Conservation (phyloP, 2,888 invertebrate species). For the Epiblema foenella region DNA sequence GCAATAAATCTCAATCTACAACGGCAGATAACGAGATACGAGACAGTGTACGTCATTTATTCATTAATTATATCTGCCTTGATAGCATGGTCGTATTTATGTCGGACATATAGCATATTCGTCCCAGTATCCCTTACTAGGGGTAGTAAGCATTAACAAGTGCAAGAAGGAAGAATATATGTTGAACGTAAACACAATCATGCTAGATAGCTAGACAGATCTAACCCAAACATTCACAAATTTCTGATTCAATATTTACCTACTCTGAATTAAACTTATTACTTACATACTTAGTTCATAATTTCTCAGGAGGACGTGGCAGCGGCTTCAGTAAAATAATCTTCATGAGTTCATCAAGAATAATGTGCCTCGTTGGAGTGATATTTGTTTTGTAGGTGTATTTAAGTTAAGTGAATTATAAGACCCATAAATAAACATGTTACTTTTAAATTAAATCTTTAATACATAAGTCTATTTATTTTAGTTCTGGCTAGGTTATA, state of each 20-base stretch:
- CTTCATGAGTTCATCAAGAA: not conserved
- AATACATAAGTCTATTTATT: not conserved
- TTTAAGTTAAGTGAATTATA: not conserved
- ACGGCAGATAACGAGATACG: not conserved
- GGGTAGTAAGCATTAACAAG: no score
- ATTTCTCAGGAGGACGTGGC: conserved; percentile 9
- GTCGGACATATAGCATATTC: not conserved
- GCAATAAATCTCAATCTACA: not conserved
- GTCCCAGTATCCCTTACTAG: no score
- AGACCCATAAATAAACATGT: not conserved
- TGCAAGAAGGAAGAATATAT: no score
- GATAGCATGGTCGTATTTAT: not conserved
- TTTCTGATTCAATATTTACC: no score
- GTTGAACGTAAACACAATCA: no score
- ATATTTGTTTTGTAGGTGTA: conserved; percentile 1
- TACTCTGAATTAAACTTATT: no score
- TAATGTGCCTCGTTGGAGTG: not conserved
- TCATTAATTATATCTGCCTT: not conserved
- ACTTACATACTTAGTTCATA: not conserved
- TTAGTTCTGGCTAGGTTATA: not conserved
- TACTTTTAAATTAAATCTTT: not conserved
- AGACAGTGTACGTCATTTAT: not conserved
- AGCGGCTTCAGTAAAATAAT: not conserved
- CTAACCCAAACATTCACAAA: no score
- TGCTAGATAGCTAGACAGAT: no score